Conservation (phyloP, 2,113 vertebrate genomes). For the Mesoclemmys tuberculata region DNA sequence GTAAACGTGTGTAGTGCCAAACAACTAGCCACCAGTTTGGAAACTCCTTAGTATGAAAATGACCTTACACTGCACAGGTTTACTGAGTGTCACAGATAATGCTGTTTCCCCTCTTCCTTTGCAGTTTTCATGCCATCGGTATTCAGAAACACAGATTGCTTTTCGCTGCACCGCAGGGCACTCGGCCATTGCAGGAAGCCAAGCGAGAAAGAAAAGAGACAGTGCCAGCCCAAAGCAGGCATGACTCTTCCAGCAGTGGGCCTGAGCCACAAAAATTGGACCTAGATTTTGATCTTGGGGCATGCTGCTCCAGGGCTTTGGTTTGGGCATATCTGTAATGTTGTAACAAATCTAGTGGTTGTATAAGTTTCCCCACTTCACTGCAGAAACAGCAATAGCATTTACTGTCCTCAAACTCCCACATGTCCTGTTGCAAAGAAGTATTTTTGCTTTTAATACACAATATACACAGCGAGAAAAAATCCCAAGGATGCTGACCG, state of each 20-base stretch:
- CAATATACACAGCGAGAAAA: too few relatives aligned
- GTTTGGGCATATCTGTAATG: neutral
- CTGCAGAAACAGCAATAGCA: neutral
- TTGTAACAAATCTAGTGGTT: neutral
- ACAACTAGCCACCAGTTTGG: neutral
- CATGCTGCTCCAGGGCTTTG: neutral
- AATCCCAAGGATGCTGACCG: neutral
- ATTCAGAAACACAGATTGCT: neutral
- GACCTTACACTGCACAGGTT: rapidly evolving
- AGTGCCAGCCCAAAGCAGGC: neutral
- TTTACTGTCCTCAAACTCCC: neutral
- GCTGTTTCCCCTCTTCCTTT: neutral
- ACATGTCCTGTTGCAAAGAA: neutral
- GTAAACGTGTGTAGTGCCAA: neutral
- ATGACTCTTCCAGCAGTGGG: rapidly evolving
- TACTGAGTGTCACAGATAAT: neutral
- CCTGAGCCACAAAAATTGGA: neutral
- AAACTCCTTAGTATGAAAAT: rapidly evolving
- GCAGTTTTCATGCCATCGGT: neutral
- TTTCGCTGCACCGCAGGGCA: neutral
- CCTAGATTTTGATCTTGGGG: neutral
- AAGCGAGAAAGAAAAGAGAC: neutral
- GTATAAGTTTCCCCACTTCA: neutral
- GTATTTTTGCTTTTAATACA: neutral
- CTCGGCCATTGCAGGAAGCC: neutral